phyloP scores from a whole-genome alignment of 2,113 vertebrate species.

The Cebus imitator region DNA sequence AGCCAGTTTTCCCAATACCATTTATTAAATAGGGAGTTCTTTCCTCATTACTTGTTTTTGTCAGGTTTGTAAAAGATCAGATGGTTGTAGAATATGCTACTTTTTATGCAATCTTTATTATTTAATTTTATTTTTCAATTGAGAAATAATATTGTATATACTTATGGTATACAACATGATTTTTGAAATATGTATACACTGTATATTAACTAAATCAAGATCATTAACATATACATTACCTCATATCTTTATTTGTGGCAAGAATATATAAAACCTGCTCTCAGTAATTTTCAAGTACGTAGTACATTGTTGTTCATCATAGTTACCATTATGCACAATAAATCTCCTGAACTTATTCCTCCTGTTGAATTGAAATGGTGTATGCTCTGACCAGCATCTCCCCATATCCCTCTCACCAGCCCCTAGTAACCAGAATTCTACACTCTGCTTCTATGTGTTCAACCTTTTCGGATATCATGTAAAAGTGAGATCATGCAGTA shows the following conservation, averaged over 20 bases:
- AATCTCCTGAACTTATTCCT: not conserved
- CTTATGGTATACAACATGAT: not conserved
- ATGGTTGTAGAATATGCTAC: not conserved
- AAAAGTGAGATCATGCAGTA: not conserved
- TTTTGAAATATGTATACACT: not conserved
- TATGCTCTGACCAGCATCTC: not conserved
- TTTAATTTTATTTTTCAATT: not conserved
- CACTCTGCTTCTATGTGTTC: not conserved
- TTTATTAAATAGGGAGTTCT: too few species aligned
- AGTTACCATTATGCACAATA: not conserved
- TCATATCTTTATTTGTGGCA: not conserved
- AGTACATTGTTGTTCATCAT: not conserved
- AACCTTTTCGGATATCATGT: not conserved
- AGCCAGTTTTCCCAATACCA: too few species aligned
- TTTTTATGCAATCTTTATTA: not conserved
- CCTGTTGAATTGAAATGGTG: not conserved
- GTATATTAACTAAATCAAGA: not conserved
- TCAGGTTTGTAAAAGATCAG: too few species aligned
- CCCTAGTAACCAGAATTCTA: too few species aligned
- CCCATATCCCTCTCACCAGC: too few species aligned
- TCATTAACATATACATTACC: not conserved
- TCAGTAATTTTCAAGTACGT: not conserved
- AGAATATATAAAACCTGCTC: not conserved
- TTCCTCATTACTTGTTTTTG: too few species aligned
- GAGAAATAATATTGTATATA: not conserved